Conservation (phyloP, 92 coral and sea anemone species). For the Palythoa caribaeorum region DNA sequence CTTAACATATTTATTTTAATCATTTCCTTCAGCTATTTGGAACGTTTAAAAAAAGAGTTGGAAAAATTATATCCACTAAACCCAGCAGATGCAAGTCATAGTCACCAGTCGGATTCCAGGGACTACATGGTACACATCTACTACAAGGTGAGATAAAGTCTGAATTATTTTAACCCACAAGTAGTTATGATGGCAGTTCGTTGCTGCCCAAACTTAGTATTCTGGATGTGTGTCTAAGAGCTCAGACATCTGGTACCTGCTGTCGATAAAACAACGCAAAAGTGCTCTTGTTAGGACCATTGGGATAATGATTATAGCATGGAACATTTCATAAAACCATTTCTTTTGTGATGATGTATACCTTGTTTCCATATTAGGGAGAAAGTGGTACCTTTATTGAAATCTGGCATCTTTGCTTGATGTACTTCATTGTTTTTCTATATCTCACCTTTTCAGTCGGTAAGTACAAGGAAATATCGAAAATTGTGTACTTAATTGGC, state of each 20-base stretch:
- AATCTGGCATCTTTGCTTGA: constrained; percentile 90
- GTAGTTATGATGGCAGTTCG: not conserved
- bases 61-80: constrained; percentile 67
- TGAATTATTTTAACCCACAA: not conserved
- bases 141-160: constrained; percentile 78
- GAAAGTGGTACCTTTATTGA: constrained; percentile 87
- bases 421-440: constrained; percentile 94
- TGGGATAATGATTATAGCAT: no score
- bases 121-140: constrained; percentile 80
- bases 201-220: no score
- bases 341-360: not conserved
- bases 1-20: not conserved
- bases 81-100: constrained; percentile 46
- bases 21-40: constrained; percentile 69
- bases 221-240: no score
- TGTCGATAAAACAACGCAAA: no score
- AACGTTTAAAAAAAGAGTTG: constrained; percentile 70
- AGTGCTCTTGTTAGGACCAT: no score
- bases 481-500: not conserved
- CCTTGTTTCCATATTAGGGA: constrained; percentile 57
- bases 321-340: no score
- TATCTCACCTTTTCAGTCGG: constrained; percentile 98
- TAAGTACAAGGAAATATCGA: constrained; percentile 47
- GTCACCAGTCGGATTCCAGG: constrained; percentile 39
- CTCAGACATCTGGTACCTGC: no score